phyloP scores from a whole-genome alignment of 2,113 vertebrate species.

The Ophthalmolycus amberensis region DNA sequence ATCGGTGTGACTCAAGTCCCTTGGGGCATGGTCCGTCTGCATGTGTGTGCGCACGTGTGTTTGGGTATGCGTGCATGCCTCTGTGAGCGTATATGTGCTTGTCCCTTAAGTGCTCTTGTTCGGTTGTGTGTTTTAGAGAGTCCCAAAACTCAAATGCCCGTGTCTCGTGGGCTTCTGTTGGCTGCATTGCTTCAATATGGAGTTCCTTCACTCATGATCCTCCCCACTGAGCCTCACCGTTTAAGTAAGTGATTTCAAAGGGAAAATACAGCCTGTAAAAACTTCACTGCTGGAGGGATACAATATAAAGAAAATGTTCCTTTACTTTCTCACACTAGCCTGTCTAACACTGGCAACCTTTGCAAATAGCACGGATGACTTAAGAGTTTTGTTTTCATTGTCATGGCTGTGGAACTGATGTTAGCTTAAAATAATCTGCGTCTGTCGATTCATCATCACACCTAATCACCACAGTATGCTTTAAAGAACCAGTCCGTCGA shows the following conservation, averaged over 20 bases:
- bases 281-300: background rate
- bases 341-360: background rate
- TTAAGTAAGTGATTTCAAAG: constrained; percentile 51
- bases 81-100: constrained; percentile 1
- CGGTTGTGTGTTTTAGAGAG: constrained; percentile 52
- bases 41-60: constrained; percentile 22
- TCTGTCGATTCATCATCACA: constrained; percentile 12
- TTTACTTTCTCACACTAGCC: background rate
- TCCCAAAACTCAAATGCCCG: constrained; percentile 31
- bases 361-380: constrained; percentile 5
- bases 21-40: constrained; percentile 44
- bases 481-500: background rate
- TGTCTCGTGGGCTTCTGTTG: constrained; percentile 49
- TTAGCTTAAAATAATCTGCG: background rate
- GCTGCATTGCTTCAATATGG: constrained; percentile 64
- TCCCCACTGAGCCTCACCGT: constrained; percentile 41
- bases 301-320: background rate
- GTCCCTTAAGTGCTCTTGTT: constrained; percentile 53
- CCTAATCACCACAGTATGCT: background rate
- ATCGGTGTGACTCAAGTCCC: constrained; percentile 67
- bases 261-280: constrained; percentile 26
- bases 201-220: constrained; percentile 49
- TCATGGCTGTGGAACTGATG: background rate
- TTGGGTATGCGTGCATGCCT: constrained; percentile 16
- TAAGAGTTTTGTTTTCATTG: background rate